Base-by-base conservation (phyloP, 1,140 invertebrate species). In the Bombus cullumanus region DNA sequence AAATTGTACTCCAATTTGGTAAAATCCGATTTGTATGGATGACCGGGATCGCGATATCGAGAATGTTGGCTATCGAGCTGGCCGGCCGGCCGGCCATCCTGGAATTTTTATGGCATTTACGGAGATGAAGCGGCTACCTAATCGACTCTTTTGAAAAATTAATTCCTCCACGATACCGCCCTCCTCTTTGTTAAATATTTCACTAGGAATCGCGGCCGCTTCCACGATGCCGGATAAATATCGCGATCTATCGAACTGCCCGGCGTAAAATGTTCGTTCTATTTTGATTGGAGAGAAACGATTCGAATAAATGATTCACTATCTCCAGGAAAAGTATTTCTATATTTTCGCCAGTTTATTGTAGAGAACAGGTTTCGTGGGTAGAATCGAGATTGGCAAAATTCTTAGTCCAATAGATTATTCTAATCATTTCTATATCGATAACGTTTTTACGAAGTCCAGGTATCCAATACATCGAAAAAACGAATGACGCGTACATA, bases 1-100 rank as follows among this genome's bases (percentile, higher is more conserved):
- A 90, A 90, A 90, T 90, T 87, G 69, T 84, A 85, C 85, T 85
- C 78, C 88, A 90, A 90, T 90, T 90, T 89, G 83, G 78, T 79
- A 82, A 87, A 81, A 89, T 87, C 81, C 88, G 85, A 90, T 90
- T 90, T 85, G 88, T 87, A 89, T 79, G 88, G 89, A 89, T 84
- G 85, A 64, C 75, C 43, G 53, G 72, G 41, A 69, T 57, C 66
- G 59, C 57, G 87, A 86, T 88, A 89, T 83, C 87, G 85, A 62
- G 53, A 62, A 15, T 18, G 57, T 62, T n/a, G 57, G 57, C 64
- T 86, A 89, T 88, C 87, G 77, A 89, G 77, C 64, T 66, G 64
- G 3, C 57, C 66, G 77, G 72, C n/a, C 43, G 73, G 66, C 39
- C 43, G 18, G 1, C 47, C 5, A 10, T 43, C 47, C 47, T 68